Conservation (phyloP, 2,888 invertebrate species). For the Drosophila formosana region DNA sequence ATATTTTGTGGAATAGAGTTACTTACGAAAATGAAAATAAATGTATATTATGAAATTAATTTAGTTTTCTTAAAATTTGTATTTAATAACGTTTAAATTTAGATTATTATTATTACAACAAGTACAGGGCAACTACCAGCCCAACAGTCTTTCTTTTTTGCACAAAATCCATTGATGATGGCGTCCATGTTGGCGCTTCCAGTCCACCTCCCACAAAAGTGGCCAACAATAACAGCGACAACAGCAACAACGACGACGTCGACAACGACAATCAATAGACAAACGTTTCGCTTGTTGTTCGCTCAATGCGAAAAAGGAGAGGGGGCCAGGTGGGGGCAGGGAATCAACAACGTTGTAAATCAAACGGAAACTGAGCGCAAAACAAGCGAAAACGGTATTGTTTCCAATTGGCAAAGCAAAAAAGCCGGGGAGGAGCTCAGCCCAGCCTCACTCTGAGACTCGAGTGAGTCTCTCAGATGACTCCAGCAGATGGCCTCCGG, state of each 20-base stretch:
- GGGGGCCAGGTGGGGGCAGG: neutral
- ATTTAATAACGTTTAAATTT: too few relatives aligned
- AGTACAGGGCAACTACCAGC: neutral
- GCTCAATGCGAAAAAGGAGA: neutral
- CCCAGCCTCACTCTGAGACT: constrained; percentile 7
- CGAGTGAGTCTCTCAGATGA: constrained; percentile 50
- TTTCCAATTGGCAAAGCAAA: constrained; percentile 73
- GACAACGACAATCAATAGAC: constrained; percentile 75
- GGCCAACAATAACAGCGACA: constrained; percentile 55
- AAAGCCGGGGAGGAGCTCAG: constrained; percentile 67
- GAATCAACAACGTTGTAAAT: constrained; percentile 70
- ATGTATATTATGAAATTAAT: too few relatives aligned
- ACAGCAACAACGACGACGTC: constrained; percentile 56
- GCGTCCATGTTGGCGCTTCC: constrained; percentile 77
- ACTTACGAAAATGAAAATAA: too few relatives aligned
- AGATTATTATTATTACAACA: neutral
- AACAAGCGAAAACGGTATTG: constrained; percentile 71
- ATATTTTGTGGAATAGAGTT: too few relatives aligned
- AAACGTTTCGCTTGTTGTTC: constrained; percentile 64
- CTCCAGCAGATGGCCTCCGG: constrained; percentile 71
- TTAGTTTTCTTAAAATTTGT: too few relatives aligned
- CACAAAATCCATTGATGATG: constrained; percentile 62
- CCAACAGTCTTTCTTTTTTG: neutral
- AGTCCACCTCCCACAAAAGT: constrained; percentile 77
- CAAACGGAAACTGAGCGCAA: constrained; percentile 74